phyloP scores from a whole-genome alignment of 2,797 vertebrate species.

The Valencia hispanica region DNA sequence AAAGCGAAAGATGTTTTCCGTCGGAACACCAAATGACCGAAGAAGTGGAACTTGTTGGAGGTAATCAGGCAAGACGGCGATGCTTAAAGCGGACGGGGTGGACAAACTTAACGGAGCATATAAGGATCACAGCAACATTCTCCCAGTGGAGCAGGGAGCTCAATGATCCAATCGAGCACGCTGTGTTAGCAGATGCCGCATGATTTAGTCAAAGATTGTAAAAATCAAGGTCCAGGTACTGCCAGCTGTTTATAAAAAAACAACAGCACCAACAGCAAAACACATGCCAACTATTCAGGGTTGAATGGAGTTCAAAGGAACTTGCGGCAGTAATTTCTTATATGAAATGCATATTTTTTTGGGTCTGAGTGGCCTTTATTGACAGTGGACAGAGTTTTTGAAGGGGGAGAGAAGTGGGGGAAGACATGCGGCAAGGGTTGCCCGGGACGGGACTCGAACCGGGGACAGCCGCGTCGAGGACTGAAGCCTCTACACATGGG shows the following conservation, averaged over 20 bases:
- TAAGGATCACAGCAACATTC: slow-evolving; percentile 24
- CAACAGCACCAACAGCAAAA: too few species aligned
- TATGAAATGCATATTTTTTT: not conserved
- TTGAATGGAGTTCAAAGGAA: not conserved
- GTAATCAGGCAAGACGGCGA: slow-evolving; percentile 16
- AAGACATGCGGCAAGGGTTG: too few species aligned
- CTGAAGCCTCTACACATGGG: too few species aligned
- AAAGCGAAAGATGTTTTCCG: slow-evolving; percentile 9
- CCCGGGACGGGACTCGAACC: too few species aligned
- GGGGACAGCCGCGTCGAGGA: too few species aligned
- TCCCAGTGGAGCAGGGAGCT: slow-evolving; percentile 21
- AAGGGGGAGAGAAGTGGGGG: too few species aligned
- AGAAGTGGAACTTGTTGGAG: slow-evolving; percentile 51
- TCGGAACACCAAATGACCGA: slow-evolving; percentile 3
- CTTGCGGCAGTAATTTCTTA: not conserved
- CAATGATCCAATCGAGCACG: slow-evolving; percentile 27
- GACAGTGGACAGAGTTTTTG: too few species aligned
- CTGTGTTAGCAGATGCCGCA: slow-evolving; percentile 36
- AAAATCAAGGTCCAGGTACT: not conserved
- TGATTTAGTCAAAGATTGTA: slow-evolving; percentile 30
- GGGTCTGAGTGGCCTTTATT: too few species aligned
- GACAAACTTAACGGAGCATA: slow-evolving; percentile 57
- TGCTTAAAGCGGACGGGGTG: slow-evolving; percentile 34
- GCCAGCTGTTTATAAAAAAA: not conserved
- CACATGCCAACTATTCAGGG: not conserved